These are phyloP conservation scores for Monochamus saltuarius DNA, from an alignment of 1,140 invertebrate species.

Conservation along the genomic window DNA sequence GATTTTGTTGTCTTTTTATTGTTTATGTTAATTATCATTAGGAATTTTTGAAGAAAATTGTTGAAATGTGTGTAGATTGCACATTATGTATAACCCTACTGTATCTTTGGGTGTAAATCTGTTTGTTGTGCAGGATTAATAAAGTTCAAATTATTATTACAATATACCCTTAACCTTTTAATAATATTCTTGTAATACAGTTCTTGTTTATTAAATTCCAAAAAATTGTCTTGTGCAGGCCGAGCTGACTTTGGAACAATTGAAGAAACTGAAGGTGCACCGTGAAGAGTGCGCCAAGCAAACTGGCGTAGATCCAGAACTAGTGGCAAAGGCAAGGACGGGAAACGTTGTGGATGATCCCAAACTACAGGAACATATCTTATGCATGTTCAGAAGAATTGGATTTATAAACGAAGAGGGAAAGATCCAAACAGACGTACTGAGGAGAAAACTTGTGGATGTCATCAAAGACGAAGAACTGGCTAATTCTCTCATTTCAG, in stretches of 20 bases:
- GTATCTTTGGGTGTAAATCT: no score
- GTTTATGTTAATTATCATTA: no score
- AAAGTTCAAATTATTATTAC: no score
- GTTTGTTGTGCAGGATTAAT: no score
- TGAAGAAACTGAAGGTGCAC: slow-evolving; percentile 20
- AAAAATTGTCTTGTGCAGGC: no score
- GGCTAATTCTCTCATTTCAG: slow-evolving; percentile 6
- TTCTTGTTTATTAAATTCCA: no score
- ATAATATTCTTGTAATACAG: no score
- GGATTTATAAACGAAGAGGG: slow-evolving; percentile 48
- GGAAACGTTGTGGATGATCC: slow-evolving; percentile 24
- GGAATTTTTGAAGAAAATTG: no score
- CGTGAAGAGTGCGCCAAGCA: slow-evolving; percentile 18
- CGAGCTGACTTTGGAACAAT: slow-evolving; percentile 30
- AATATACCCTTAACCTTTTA: no score
- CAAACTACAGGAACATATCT: slow-evolving; percentile 50
- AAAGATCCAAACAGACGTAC: slow-evolving; percentile 49
- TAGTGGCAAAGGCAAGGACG: slow-evolving; percentile 12
- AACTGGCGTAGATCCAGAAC: slow-evolving; percentile 20
- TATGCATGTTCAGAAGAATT: slow-evolving; percentile 53
- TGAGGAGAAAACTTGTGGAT: slow-evolving; percentile 41
- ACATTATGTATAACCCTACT: no score
- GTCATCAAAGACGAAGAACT: slow-evolving; percentile 41
- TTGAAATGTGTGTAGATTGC: no score
- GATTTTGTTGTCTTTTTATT: no score